Conservation (phyloP, 2,113 vertebrate species). For the Nesoenas mayeri region DNA sequence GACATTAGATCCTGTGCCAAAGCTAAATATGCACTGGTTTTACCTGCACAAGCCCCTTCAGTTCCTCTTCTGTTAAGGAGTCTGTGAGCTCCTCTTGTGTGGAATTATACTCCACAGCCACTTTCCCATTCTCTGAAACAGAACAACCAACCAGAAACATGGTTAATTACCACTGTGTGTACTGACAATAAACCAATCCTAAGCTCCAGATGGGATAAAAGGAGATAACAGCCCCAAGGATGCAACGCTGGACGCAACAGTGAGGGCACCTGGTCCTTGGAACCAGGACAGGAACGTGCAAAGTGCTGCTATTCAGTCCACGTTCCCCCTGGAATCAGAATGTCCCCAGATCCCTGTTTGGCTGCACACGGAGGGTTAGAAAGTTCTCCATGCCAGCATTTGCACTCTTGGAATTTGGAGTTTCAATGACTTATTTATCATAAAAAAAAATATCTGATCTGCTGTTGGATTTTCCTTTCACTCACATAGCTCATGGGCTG, state of each 20-base stretch:
- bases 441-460: not conserved
- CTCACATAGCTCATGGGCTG: not conserved
- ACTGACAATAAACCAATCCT: not conserved
- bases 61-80: constrained; percentile 66
- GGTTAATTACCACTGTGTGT: not conserved
- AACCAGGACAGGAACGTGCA: not conserved
- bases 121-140: constrained; percentile 76
- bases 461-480: not conserved
- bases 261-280: not conserved
- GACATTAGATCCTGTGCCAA: not conserved
- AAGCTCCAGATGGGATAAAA: not conserved
- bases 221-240: not conserved
- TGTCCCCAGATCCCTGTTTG: not conserved
- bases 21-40: not conserved
- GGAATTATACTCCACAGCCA: constrained; percentile 67
- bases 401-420: not conserved
- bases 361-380: not conserved
- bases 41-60: constrained; percentile 73
- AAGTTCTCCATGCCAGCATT: not conserved
- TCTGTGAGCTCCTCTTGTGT: constrained; percentile 61
- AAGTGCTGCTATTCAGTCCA: not conserved
- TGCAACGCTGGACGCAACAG: not conserved
- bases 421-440: not conserved
- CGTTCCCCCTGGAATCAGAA: not conserved
- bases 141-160: not conserved